phyloP scores from a whole-genome alignment of 2,888 invertebrate genomes.

The Dioctria rufipes region DNA sequence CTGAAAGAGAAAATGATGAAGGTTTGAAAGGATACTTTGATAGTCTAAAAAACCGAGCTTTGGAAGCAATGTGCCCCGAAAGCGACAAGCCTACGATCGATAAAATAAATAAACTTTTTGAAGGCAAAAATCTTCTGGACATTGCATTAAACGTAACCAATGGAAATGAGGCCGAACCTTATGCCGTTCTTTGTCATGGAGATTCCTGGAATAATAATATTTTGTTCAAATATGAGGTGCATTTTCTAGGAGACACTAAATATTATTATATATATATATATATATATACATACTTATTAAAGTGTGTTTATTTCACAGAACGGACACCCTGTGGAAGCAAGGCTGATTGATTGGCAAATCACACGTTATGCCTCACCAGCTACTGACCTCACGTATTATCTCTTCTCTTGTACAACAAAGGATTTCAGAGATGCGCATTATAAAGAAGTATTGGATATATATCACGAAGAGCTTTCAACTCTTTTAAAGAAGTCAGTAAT shows the following conservation, averaged over 20 bases:
- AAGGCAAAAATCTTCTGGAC: slow-evolving; percentile 61
- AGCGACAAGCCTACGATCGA: slow-evolving; percentile 58
- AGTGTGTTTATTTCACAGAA: slow-evolving; percentile 57
- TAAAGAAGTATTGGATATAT: slow-evolving; percentile 63
- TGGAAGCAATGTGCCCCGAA: slow-evolving; percentile 60
- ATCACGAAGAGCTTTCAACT: slow-evolving; percentile 62
- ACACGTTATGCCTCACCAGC: slow-evolving; percentile 67
- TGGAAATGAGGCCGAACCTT: slow-evolving; percentile 65
- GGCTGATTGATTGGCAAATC: slow-evolving; percentile 68
- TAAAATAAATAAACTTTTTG: slow-evolving; percentile 61
- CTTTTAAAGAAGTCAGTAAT: slow-evolving; percentile 63
- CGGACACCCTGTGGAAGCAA: slow-evolving; percentile 60
- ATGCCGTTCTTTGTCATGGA: slow-evolving; percentile 67
- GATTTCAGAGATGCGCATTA: slow-evolving; percentile 64
- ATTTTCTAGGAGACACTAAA: not conserved
- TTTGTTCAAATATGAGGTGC: slow-evolving; percentile 63
- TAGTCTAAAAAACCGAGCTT: slow-evolving; percentile 62
- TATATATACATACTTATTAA: too few species aligned
- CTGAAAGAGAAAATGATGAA: slow-evolving; percentile 61
- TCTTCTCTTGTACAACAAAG: slow-evolving; percentile 66
- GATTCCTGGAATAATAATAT: slow-evolving; percentile 70
- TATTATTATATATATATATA: too few species aligned
- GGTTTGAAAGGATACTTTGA: slow-evolving; percentile 64
- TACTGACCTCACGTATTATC: slow-evolving; percentile 66
- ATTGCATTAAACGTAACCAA: slow-evolving; percentile 61